These are phyloP conservation scores for Pristionchus arcanus DNA, from an alignment of 2,888 invertebrate genomes.

Conservation along the genomic window DNA sequence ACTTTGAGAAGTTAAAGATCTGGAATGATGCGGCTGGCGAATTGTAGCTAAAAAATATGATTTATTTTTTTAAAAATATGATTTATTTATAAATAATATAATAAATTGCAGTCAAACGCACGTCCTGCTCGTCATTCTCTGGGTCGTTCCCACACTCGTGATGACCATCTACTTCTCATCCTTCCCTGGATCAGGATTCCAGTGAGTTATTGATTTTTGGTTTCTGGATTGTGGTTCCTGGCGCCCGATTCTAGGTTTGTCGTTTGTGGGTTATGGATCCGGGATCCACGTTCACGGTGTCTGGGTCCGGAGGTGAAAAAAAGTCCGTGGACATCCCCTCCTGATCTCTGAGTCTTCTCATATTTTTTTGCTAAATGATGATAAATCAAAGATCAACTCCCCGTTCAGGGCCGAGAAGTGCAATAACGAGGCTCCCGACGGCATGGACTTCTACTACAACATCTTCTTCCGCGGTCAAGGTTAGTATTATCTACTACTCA, in stretches of 20 bases:
- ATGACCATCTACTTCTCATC: slow-evolving; percentile 83
- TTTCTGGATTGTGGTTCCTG: background rate
- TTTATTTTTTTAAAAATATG: too few species aligned
- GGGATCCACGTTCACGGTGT: background rate
- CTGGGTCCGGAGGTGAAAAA: too few species aligned
- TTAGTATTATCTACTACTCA: background rate
- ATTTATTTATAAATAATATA: too few species aligned
- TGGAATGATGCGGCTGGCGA: too few species aligned
- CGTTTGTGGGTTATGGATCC: too few species aligned
- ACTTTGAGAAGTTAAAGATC: too few species aligned
- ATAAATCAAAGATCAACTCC: background rate
- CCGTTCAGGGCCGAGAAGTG: background rate
- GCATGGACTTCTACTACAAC: slow-evolving; percentile 66
- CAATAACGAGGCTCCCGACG: slow-evolving; percentile 63
- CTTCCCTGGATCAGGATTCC: slow-evolving; percentile 81
- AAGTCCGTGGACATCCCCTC: too few species aligned
- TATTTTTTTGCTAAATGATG: too few species aligned
- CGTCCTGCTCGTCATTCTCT: slow-evolving; percentile 82
- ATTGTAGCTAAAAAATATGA: too few species aligned
- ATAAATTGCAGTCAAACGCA: slow-evolving; percentile 65
- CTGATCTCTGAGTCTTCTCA: too few species aligned
- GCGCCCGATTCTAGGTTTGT: too few species aligned
- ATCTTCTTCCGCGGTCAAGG: slow-evolving; percentile 65
- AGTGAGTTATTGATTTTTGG: background rate
- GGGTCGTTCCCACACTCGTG: slow-evolving; percentile 83